Percentiles rank a stretch among this genome's conserved stretches.
Conservation (phyloP, 2,888 invertebrate species). For the Drosophila mimetica region DNA sequence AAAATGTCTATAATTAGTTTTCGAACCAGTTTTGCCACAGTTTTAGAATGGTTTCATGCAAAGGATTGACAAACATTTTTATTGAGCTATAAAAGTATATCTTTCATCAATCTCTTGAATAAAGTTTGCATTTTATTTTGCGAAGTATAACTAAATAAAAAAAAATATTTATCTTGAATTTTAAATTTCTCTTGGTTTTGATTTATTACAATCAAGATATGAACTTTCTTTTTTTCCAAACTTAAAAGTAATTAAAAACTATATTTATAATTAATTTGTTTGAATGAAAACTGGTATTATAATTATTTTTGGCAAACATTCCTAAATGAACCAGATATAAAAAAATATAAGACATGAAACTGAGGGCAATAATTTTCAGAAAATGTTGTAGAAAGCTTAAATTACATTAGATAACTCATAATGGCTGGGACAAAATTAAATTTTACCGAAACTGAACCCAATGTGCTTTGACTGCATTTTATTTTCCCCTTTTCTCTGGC, state of each 20-base stretch:
- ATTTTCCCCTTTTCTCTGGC: constrained; percentile 8
- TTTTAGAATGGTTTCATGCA: not conserved
- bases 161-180: not conserved
- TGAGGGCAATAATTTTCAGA: not conserved
- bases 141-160: not conserved
- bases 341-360: not conserved
- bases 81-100: not conserved
- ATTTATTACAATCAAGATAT: no score
- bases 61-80: not conserved
- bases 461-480: constrained; percentile 45
- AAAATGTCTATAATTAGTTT: constrained; percentile 20
- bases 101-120: not conserved
- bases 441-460: constrained; percentile 15
- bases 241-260: no score
- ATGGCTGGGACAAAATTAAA: not conserved
- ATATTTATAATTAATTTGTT: no score
- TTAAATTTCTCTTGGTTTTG: no score
- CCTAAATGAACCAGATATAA: no score
- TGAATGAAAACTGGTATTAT: no score
- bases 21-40: constrained; percentile 1
- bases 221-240: no score
- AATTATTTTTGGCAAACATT: no score
- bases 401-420: not conserved
- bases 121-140: not conserved
- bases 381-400: not conserved